These are phyloP conservation scores for Lottia scabra DNA, from an alignment of 2,888 invertebrate species.

Conservation along the genomic window DNA sequence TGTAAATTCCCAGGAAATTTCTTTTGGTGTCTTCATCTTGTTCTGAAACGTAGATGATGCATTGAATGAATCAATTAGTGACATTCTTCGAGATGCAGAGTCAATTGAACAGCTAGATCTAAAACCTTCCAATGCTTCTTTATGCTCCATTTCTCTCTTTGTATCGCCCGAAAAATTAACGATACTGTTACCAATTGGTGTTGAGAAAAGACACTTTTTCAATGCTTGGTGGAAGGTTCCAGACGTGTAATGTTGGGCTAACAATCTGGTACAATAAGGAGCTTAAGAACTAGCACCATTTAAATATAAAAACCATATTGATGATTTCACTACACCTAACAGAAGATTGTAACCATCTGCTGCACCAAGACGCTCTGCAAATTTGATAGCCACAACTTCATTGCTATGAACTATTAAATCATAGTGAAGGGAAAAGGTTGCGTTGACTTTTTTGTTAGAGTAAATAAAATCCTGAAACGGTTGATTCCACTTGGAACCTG, in stretches of 20 bases:
- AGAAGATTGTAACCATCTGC: constrained; percentile 18
- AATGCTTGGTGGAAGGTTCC: constrained; percentile 25
- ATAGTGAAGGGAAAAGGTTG: background rate
- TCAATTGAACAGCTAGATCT: constrained; percentile 14
- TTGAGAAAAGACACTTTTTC: constrained; percentile 24
- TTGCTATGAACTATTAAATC: constrained; percentile 24
- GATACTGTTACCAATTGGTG: constrained; percentile 21
- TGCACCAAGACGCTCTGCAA: constrained; percentile 28
- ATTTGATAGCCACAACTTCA: constrained; percentile 24
- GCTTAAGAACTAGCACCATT: constrained; percentile 33
- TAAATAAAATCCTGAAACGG: background rate
- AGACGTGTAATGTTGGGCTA: constrained; percentile 23
- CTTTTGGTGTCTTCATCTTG: background rate
- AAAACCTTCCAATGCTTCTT: constrained; percentile 27
- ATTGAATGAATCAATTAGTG: constrained; percentile 17
- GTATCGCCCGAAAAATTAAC: constrained; percentile 29
- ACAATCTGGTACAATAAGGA: constrained; percentile 19
- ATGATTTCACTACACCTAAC: constrained; percentile 4
- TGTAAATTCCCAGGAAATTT: constrained; percentile 11
- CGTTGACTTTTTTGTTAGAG: background rate
- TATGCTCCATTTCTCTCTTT: constrained; percentile 29
- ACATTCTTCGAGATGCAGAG: constrained; percentile 24
- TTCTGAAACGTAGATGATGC: background rate
- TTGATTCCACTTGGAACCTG: background rate
- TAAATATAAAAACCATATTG: constrained; percentile 15